Evolutionary conservation across 2,888 invertebrate species (phyloP).

Genomic region (Lasioglossum figueresi): DNA sequence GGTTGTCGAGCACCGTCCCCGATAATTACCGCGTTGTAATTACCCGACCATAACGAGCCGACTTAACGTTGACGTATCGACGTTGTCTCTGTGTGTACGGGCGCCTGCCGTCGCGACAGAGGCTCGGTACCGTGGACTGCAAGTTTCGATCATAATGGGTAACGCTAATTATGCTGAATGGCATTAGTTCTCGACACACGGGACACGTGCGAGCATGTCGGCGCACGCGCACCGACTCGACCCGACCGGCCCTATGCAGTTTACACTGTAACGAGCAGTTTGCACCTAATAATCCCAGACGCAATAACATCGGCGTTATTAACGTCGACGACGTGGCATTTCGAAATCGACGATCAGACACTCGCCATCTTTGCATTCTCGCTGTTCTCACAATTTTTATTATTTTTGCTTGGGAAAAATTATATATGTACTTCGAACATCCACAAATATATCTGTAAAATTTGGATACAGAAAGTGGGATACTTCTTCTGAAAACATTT

Average conservation of each 20-base stretch:
- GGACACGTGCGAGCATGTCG: constrained; percentile 21
- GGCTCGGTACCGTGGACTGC: constrained; percentile 35
- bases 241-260: constrained; percentile 26
- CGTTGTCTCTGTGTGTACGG: constrained; percentile 43
- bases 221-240: not conserved
- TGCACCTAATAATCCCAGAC: constrained; percentile 66
- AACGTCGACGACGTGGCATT: constrained; percentile 42
- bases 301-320: constrained; percentile 46
- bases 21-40: constrained; percentile 48
- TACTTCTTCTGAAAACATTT: not conserved
- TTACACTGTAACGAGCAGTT: constrained; percentile 68
- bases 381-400: not conserved
- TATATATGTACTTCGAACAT: accelerated
- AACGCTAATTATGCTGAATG: constrained; percentile 68
- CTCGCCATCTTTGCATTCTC: not conserved
- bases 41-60: constrained; percentile 26
- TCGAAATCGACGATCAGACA: not conserved
- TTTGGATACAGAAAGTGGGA: not conserved
- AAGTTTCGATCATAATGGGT: constrained; percentile 63
- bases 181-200: constrained; percentile 50
- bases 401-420: not conserved
- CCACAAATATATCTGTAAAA: not conserved
- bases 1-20: constrained; percentile 22
- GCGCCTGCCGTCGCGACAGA: constrained; percentile 7
- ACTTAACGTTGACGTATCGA: constrained; percentile 51